These are phyloP conservation scores for Capitella teleta DNA, from an alignment of 1,140 invertebrate genomes.

Conservation along the genomic window DNA sequence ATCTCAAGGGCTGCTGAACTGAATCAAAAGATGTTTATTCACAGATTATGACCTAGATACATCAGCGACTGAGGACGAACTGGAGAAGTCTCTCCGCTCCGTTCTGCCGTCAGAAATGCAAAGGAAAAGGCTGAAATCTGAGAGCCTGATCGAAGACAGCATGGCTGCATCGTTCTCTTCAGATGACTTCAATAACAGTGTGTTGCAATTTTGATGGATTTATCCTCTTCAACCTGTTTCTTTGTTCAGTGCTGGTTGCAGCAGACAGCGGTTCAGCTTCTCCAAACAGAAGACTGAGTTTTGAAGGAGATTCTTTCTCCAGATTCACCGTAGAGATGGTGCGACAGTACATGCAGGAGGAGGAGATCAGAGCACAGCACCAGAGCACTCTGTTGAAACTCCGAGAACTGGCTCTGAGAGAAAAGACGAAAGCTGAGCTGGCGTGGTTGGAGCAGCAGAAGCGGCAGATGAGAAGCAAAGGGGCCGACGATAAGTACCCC, in stretches of 20 bases:
- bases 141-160: not conserved
- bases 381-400: conserved; percentile 40
- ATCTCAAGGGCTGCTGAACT: not conserved
- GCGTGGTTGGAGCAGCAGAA: conserved; percentile 48
- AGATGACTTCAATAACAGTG: not conserved
- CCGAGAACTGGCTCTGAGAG: conserved; percentile 48
- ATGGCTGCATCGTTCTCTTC: conserved; percentile 1
- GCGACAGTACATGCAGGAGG: conserved; percentile 38
- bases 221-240: not conserved
- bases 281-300: conserved; percentile 2
- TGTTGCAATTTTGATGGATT: not conserved
- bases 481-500: conserved; percentile 45
- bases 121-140: conserved; percentile 27
- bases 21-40: not conserved
- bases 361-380: conserved; percentile 36
- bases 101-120: conserved; percentile 36
- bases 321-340: conserved; percentile 39
- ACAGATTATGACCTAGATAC: conserved; percentile 22
- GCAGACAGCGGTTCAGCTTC: not conserved
- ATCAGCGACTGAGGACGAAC: conserved; percentile 34
- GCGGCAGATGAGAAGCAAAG: conserved; percentile 35
- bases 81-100: conserved; percentile 28
- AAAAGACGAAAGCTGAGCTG: conserved; percentile 50
- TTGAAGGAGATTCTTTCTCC: conserved; percentile 31
- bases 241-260: no score